Evolutionary conservation across 1,140 invertebrate species (phyloP).

Genomic region (Zeugodacus cucurbitae): DNA sequence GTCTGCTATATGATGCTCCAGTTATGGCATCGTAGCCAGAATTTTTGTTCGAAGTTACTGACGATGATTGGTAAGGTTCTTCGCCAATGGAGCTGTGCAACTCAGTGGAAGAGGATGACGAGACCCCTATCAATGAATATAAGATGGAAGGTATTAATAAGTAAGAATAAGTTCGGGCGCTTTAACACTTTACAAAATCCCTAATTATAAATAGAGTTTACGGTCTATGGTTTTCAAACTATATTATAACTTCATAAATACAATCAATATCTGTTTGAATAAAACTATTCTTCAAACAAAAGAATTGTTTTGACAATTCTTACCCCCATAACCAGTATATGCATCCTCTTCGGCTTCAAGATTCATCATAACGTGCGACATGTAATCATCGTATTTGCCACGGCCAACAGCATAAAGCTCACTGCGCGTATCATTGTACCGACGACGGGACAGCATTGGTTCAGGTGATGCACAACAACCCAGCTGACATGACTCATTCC

Average conservation of each 20-base stretch:
- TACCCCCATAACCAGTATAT: conserved; percentile 59
- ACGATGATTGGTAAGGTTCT: conserved; percentile 47
- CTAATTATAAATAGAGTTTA: too few relatives aligned
- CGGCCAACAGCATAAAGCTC: conserved; percentile 49
- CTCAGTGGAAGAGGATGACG: conserved; percentile 57
- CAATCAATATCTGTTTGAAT: too few relatives aligned
- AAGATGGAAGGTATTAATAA: too few relatives aligned
- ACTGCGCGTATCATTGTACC: conserved; percentile 50
- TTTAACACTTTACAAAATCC: too few relatives aligned
- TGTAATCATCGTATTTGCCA: conserved; percentile 59
- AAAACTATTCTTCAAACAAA: background rate
- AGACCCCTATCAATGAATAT: conserved; percentile 49
- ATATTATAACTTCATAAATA: too few relatives aligned
- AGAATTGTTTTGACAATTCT: background rate
- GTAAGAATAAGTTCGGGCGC: too few relatives aligned
- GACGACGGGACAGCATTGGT: conserved; percentile 41
- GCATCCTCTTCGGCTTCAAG: conserved; percentile 46
- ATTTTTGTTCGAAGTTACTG: conserved; percentile 50
- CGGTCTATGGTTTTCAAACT: too few relatives aligned
- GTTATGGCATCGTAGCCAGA: conserved; percentile 54
- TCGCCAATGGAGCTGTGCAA: conserved; percentile 57
- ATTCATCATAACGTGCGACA: conserved; percentile 58
- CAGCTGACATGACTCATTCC: conserved; percentile 40
- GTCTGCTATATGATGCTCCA: conserved; percentile 40
- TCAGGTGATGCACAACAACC: conserved; percentile 30